These are phyloP conservation scores for Charanyca ferruginea DNA, from an alignment of 2,888 invertebrate species.

Conservation along the genomic window DNA sequence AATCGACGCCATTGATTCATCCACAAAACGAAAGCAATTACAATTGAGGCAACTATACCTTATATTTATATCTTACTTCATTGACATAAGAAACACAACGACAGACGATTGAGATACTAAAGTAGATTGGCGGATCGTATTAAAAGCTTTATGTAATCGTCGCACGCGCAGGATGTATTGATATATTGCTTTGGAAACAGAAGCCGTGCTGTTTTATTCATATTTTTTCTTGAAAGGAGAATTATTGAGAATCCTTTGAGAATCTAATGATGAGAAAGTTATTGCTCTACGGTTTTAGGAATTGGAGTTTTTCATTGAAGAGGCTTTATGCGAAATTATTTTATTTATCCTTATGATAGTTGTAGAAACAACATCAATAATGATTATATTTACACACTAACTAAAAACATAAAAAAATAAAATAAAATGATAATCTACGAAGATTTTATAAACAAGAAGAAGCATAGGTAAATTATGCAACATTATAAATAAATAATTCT, in stretches of 20 bases:
- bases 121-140: constrained; percentile 52
- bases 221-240: constrained; percentile 59
- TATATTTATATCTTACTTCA: neutral
- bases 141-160: constrained; percentile 52
- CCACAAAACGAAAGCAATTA: too few species aligned
- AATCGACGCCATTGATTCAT: too few species aligned
- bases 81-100: constrained; percentile 9
- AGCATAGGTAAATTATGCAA: neutral
- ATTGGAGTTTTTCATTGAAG: constrained; percentile 16
- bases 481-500: too few species aligned
- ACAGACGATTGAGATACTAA: constrained; percentile 48
- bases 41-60: too few species aligned
- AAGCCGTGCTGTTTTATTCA: constrained; percentile 57
- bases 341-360: neutral
- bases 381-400: too few species aligned
- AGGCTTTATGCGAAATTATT: neutral
- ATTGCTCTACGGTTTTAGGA: constrained; percentile 42
- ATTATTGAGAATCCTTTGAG: constrained; percentile 49
- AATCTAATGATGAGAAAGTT: constrained; percentile 53
- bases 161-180: constrained; percentile 67
- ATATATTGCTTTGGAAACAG: constrained; percentile 63
- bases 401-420: too few species aligned
- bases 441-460: neutral
- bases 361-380: too few species aligned
- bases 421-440: too few species aligned